These are phyloP conservation scores for Thrips palmi DNA, from an alignment of 1,140 invertebrate species.

Conservation along the genomic window DNA sequence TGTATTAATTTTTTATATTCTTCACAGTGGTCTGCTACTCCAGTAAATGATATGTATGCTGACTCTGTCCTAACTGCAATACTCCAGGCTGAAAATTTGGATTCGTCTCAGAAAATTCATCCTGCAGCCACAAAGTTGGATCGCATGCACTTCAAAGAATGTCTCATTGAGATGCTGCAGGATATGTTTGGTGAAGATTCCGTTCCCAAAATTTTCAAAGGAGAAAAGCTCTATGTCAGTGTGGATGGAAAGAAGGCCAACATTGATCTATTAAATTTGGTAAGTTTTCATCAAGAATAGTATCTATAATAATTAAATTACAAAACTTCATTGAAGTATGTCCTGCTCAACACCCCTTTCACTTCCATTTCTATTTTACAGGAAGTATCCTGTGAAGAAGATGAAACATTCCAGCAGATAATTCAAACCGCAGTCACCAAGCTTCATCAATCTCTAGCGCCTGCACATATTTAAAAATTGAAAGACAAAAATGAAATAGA, in stretches of 20 bases:
- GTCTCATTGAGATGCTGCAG: constrained; percentile 78
- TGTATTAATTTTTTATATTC: constrained; percentile 7
- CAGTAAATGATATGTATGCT: constrained; percentile 94
- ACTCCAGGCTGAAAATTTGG: constrained; percentile 48
- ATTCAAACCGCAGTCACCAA: constrained; percentile 71
- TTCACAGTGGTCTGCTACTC: constrained; percentile 76
- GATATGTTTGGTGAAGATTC: constrained; percentile 91
- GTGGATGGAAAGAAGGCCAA: constrained; percentile 71
- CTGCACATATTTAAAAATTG: no score
- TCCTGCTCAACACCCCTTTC: not conserved
- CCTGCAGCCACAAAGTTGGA: constrained; percentile 51
- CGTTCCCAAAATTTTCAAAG: constrained; percentile 87
- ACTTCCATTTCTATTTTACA: constrained; percentile 23
- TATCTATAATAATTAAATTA: constrained; percentile 2
- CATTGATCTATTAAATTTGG: constrained; percentile 66
- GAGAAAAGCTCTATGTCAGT: constrained; percentile 68
- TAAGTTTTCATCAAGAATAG: constrained; percentile 21
- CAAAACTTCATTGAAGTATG: not conserved
- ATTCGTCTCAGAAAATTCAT: constrained; percentile 35
- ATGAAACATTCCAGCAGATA: constrained; percentile 65
- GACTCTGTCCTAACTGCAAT: constrained; percentile 79
- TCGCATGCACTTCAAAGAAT: constrained; percentile 80
- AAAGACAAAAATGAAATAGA: no score
- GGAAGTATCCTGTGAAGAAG: constrained; percentile 62
- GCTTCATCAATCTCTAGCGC: constrained; percentile 66